A percentile compares a stretch with the other conserved stretches of the same genome.
Conservation (phyloP, 1,140 invertebrate genomes). For the Vanessa atalanta region DNA sequence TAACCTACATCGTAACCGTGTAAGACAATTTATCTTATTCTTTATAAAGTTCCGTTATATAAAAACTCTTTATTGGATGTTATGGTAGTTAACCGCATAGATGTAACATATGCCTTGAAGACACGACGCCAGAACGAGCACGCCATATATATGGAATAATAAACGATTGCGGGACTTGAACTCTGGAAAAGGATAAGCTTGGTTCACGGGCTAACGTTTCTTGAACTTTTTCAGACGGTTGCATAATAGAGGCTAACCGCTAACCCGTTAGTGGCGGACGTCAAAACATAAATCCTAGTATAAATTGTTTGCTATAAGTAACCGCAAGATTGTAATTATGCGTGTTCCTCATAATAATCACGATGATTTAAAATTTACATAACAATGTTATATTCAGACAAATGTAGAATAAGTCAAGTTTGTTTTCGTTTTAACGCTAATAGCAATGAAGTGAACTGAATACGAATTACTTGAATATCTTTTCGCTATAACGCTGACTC, state of each 20-base stretch:
- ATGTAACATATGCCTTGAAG: constrained; percentile 34
- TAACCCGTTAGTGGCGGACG: constrained; percentile 37
- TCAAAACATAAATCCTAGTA: constrained; percentile 29
- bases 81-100: constrained; percentile 28
- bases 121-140: constrained; percentile 16
- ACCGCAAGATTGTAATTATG: not conserved
- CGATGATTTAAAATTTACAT: no score
- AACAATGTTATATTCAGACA: not conserved
- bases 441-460: not conserved
- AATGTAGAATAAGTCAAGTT: no score
- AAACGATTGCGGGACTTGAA: constrained; percentile 34
- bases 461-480: constrained; percentile 6
- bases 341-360: not conserved
- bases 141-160: constrained; percentile 39
- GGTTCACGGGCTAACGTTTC: constrained; percentile 37
- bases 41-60: constrained; percentile 22
- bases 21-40: not conserved
- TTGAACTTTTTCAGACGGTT: constrained; percentile 41
- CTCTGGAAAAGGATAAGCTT: constrained; percentile 37
- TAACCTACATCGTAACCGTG: not conserved
- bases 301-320: constrained; percentile 21
- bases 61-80: constrained; percentile 28
- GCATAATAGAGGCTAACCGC: constrained; percentile 38
- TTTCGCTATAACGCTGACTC: constrained; percentile 29
- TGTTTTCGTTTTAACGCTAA: not conserved